Percentiles rank a stretch among this genome's conserved stretches.
phyloP scores from a whole-genome alignment of 1,140 invertebrate species.

The Cotesia glomerata region DNA sequence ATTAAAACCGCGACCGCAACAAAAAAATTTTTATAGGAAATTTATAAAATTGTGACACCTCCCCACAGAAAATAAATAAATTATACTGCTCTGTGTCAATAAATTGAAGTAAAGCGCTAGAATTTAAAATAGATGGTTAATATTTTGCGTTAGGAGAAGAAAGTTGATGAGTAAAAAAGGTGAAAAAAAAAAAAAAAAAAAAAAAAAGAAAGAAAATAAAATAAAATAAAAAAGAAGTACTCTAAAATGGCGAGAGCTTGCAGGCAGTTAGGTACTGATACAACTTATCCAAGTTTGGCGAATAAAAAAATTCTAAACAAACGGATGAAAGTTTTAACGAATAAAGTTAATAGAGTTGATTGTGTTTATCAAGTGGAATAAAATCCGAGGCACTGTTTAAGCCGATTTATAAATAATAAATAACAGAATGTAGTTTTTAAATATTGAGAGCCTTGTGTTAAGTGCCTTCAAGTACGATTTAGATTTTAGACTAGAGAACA shows the following conservation, averaged over 20 bases:
- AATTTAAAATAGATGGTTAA: neutral
- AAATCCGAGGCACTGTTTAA: neutral
- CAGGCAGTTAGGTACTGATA: slow-evolving; percentile 1
- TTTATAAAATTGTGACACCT: neutral
- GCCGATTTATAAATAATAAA: neutral
- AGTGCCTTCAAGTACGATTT: slow-evolving; percentile 61
- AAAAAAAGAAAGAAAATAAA: too few relatives aligned
- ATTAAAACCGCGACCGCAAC: too few relatives aligned
- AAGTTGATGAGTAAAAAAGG: neutral
- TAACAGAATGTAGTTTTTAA: slow-evolving; percentile 42
- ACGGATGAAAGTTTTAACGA: neutral
- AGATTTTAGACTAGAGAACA: slow-evolving; percentile 59
- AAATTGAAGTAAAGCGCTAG: neutral
- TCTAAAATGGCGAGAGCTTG: too few relatives aligned
- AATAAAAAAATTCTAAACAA: neutral
- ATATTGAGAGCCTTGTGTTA: slow-evolving; percentile 63
- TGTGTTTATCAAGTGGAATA: neutral
- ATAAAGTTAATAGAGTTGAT: neutral
- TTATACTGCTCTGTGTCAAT: neutral
- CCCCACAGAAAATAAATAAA: neutral
- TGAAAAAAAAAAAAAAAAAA: neutral
- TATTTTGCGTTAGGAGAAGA: neutral
- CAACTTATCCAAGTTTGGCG: neutral
- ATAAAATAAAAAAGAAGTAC: too few relatives aligned
- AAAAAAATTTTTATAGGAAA: neutral